Evolutionary conservation across 2,888 invertebrate species (phyloP).

Genomic region (Cantharis nigra): DNA sequence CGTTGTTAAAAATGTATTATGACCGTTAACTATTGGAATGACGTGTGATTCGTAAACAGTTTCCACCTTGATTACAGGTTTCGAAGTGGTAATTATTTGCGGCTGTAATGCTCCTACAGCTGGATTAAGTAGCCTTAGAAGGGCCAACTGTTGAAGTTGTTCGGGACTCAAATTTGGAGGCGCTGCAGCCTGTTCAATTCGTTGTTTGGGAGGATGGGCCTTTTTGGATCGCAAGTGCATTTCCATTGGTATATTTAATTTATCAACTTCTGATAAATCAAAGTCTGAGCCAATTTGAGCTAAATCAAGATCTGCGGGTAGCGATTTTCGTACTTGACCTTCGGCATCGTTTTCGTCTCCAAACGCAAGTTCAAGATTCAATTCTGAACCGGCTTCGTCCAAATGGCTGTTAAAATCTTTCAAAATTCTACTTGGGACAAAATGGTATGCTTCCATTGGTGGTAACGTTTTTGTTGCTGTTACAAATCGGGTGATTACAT

Average conservation of each 20-base stretch:
- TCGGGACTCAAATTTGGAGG: constrained; percentile 65
- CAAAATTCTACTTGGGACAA: constrained; percentile 82
- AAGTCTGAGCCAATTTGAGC: constrained; percentile 75
- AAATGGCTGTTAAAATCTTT: constrained; percentile 87
- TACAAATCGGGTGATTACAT: constrained; percentile 82
- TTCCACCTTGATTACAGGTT: constrained; percentile 74
- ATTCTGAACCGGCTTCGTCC: constrained; percentile 87
- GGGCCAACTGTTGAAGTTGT: constrained; percentile 75
- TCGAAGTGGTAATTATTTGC: constrained; percentile 77
- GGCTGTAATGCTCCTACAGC: constrained; percentile 62
- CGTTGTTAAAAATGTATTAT: constrained; percentile 76
- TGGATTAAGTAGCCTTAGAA: constrained; percentile 73
- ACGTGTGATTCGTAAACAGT: constrained; percentile 83
- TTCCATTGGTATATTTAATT: constrained; percentile 60
- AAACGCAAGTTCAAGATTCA: constrained; percentile 84
- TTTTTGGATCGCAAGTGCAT: constrained; percentile 60
- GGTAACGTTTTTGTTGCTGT: constrained; percentile 90
- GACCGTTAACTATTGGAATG: constrained; percentile 77
- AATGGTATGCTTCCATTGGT: constrained; percentile 85
- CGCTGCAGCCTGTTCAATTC: constrained; percentile 47
- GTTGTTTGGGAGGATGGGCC: constrained; percentile 48
- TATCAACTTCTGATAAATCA: constrained; percentile 72
- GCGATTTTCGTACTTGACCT: constrained; percentile 57
- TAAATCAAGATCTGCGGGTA: constrained; percentile 71
- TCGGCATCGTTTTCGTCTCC: constrained; percentile 75